These are phyloP conservation scores for Ips typographus DNA, from an alignment of 1,140 invertebrate genomes.

Conservation along the genomic window DNA sequence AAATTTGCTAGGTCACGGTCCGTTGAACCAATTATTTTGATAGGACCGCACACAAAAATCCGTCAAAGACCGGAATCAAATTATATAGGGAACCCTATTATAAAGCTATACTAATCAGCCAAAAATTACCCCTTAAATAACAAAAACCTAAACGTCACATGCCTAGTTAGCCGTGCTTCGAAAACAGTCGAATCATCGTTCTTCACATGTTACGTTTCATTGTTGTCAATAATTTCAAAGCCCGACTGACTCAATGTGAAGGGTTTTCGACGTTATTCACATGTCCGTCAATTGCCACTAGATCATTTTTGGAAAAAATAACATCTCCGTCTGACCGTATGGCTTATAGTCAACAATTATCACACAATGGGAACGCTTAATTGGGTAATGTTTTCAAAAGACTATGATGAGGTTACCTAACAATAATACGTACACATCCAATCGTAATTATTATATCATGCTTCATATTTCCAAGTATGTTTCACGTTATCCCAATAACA, in stretches of 20 bases:
- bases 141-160: conserved; percentile 30
- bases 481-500: too few species aligned
- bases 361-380: conserved; percentile 16
- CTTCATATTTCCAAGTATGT: too few species aligned
- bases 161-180: conserved; percentile 32
- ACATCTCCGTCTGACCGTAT: conserved; percentile 17
- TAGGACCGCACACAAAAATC: conserved; percentile 23
- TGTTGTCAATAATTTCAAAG: conserved; percentile 37
- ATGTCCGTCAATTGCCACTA: conserved; percentile 33
- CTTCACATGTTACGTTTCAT: conserved; percentile 36
- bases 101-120: conserved; percentile 32
- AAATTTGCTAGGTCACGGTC: too few species aligned
- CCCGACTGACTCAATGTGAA: conserved; percentile 19
- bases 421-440: too few species aligned
- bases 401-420: not conserved
- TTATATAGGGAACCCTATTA: conserved; percentile 26
- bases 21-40: conserved; percentile 21
- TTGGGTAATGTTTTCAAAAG: conserved; percentile 2
- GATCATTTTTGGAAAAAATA: conserved; percentile 31
- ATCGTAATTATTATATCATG: too few species aligned
- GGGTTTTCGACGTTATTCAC: conserved; percentile 22
- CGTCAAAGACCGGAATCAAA: conserved; percentile 9
- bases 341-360: conserved; percentile 21
- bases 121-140: conserved; percentile 35
- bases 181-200: conserved; percentile 36